Evolutionary conservation across 2,888 invertebrate genomes (phyloP).

Genomic region (Therioaphis trifolii): DNA sequence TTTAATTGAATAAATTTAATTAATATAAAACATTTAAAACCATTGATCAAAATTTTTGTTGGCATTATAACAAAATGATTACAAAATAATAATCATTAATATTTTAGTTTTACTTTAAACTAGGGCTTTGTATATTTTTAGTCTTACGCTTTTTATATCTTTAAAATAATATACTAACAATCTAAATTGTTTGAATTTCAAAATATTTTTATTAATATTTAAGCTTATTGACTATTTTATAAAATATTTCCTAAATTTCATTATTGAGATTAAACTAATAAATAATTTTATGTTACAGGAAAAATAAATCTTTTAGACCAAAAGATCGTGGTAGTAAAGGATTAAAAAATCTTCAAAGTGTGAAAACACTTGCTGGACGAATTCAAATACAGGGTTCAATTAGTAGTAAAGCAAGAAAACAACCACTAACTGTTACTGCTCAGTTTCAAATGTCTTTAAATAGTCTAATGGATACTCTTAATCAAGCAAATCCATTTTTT

Average conservation of each 20-base stretch:
- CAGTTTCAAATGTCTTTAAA: constrained; percentile 95
- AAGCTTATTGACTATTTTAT: constrained; percentile 41
- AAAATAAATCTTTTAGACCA: constrained; percentile 92
- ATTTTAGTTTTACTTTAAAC: too few species aligned
- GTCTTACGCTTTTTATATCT: constrained; percentile 19
- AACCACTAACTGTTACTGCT: constrained; percentile 91
- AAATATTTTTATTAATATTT: background rate
- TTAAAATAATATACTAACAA: constrained; percentile 35
- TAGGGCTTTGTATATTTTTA: too few species aligned
- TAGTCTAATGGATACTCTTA: constrained; percentile 91
- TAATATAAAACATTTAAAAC: too few species aligned
- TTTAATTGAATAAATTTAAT: too few species aligned
- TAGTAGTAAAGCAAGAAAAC: constrained; percentile 78
- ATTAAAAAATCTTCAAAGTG: constrained; percentile 88
- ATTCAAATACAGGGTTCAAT: constrained; percentile 70
- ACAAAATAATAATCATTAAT: too few species aligned
- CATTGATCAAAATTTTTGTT: too few species aligned
- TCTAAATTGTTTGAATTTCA: constrained; percentile 28
- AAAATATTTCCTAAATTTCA: constrained; percentile 52
- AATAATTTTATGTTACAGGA: constrained; percentile 73
- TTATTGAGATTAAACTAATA: constrained; percentile 46
- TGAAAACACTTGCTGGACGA: constrained; percentile 88
- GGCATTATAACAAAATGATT: too few species aligned
- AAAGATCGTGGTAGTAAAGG: constrained; percentile 86
- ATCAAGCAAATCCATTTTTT: constrained; percentile 88